Evolutionary conservation across 1,140 invertebrate species (phyloP).

Genomic region (Drosophila kepulauana): DNA sequence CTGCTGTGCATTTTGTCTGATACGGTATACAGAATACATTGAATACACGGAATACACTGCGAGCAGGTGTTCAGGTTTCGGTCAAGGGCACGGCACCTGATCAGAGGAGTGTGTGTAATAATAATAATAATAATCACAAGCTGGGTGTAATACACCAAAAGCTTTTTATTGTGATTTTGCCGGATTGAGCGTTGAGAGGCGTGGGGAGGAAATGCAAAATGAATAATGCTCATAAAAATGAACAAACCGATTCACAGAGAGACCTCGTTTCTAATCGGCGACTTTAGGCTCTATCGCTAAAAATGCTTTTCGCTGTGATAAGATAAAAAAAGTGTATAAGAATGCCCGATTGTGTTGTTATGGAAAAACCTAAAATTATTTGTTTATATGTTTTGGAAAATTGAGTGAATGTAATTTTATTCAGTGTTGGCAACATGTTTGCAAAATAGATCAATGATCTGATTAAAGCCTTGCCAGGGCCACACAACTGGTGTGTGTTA

Average conservation of each 20-base stretch:
- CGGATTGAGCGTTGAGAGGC: not conserved
- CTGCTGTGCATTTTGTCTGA: not conserved
- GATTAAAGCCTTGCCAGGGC: conserved; percentile 27
- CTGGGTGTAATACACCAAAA: conserved; percentile 36
- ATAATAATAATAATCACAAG: conserved; percentile 7
- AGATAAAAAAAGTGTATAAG: conserved; percentile 30
- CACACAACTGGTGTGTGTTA: conserved; percentile 2
- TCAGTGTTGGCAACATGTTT: conserved; percentile 27
- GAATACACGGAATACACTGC: too few relatives aligned
- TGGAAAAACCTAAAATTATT: conserved; percentile 37
- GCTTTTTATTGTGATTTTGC: conserved; percentile 49
- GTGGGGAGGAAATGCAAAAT: conserved; percentile 18
- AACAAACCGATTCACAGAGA: conserved; percentile 17
- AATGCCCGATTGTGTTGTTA: conserved; percentile 3
- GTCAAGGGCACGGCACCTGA: conserved; percentile 34
- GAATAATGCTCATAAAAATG: conserved; percentile 12
- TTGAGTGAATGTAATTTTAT: not conserved
- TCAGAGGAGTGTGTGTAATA: conserved; percentile 2
- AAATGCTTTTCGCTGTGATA: conserved; percentile 28
- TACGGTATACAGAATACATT: conserved; percentile 22
- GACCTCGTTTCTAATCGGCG: conserved; percentile 38
- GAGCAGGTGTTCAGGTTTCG: conserved; percentile 53
- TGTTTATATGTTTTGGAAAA: conserved; percentile 27
- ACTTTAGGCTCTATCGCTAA: conserved; percentile 37
- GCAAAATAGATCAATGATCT: conserved; percentile 21